Evolutionary conservation across 2,113 vertebrate species (phyloP).

Genomic region (Bettongia penicillata): DNA sequence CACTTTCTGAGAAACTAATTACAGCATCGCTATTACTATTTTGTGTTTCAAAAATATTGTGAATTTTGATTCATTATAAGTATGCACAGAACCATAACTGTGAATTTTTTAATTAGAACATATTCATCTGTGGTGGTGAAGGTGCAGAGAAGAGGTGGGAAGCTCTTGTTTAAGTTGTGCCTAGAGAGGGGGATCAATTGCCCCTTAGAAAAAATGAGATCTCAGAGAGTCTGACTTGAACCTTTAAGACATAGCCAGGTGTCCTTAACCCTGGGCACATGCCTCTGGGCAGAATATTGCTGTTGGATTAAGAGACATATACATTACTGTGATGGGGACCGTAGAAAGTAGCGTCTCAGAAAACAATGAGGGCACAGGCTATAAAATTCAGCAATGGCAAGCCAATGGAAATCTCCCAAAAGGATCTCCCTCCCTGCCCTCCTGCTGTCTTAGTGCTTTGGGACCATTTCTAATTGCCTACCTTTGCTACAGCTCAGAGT

Average conservation of each 20-base stretch:
- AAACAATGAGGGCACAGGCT: not conserved
- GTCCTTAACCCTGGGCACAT: not conserved
- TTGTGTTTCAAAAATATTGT: not conserved
- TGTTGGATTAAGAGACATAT: not conserved
- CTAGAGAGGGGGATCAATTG: not conserved
- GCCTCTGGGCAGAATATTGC: not conserved
- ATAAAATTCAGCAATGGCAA: not conserved
- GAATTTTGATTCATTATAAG: not conserved
- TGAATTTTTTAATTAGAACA: not conserved
- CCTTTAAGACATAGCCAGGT: not conserved
- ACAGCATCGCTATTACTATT: not conserved
- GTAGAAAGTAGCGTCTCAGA: not conserved
- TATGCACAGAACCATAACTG: not conserved
- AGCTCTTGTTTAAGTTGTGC: not conserved
- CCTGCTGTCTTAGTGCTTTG: not conserved
- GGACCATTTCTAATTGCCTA: not conserved
- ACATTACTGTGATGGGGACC: not conserved
- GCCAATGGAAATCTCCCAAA: not conserved
- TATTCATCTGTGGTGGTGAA: not conserved
- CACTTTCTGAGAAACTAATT: too few relatives aligned
- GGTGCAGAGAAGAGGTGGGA: not conserved
- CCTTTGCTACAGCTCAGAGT: not conserved
- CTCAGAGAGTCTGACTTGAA: not conserved
- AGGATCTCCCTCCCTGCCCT: not conserved
- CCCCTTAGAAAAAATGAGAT: not conserved